Evolutionary conservation across 2,888 invertebrate genomes (phyloP).

Genomic region (Hetaerina titia): DNA sequence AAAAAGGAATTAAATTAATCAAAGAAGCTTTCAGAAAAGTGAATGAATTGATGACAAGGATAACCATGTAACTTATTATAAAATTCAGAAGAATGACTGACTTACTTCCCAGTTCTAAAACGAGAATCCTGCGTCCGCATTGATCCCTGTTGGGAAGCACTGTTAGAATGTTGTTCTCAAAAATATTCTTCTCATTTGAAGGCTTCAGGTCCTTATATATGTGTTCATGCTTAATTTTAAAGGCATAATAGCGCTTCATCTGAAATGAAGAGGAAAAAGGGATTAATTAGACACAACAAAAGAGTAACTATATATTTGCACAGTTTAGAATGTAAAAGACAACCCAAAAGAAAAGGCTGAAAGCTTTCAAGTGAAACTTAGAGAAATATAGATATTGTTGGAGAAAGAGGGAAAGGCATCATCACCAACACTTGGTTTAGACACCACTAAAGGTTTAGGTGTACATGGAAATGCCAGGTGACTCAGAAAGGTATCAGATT

Average conservation of each 20-base stretch:
- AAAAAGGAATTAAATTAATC: too few relatives aligned
- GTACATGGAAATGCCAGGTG: too few relatives aligned
- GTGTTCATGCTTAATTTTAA: conserved; percentile 87
- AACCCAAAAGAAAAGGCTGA: not conserved
- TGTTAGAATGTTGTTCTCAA: conserved; percentile 87
- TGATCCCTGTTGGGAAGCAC: conserved; percentile 90
- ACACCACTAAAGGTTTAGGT: too few relatives aligned
- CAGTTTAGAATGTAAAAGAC: not conserved
- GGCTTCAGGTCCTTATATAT: conserved; percentile 86
- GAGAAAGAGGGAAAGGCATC: too few relatives aligned
- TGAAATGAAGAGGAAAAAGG: conserved; percentile 75
- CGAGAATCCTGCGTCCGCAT: conserved; percentile 86
- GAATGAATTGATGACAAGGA: too few relatives aligned
- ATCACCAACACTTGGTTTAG: too few relatives aligned
- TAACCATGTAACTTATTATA: too few relatives aligned
- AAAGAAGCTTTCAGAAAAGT: too few relatives aligned
- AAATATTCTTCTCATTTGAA: conserved; percentile 87
- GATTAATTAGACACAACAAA: not conserved
- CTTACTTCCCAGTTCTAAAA: conserved; percentile 90
- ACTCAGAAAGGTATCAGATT: too few relatives aligned
- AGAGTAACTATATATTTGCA: not conserved
- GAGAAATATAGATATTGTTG: too few relatives aligned
- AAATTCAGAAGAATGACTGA: conserved; percentile 71
- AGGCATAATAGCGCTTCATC: conserved; percentile 90
- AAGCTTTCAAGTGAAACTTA: not conserved